phyloP scores from a whole-genome alignment of 2,888 invertebrate genomes.

The Yponomeuta evonymella region DNA sequence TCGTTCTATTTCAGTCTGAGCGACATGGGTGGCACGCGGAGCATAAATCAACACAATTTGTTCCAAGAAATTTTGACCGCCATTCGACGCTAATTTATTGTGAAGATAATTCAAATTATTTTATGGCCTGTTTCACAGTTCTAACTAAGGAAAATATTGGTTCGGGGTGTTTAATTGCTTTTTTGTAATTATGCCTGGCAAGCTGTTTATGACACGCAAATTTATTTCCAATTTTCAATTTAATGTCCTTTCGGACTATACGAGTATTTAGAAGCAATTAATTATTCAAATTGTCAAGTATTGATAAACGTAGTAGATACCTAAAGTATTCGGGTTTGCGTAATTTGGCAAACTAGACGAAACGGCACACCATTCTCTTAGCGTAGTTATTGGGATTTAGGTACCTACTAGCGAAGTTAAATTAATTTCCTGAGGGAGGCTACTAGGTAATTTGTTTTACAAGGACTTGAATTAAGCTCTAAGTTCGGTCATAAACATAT shows the following conservation, averaged over 20 bases:
- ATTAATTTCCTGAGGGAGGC: constrained; percentile 12
- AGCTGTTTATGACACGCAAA: not conserved
- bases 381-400: not conserved
- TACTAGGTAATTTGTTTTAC: constrained; percentile 10
- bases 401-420: not conserved
- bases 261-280: not conserved
- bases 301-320: too few species aligned
- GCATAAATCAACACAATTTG: constrained; percentile 64
- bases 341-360: not conserved
- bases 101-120: constrained; percentile 43
- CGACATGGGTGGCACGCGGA: constrained; percentile 58
- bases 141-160: constrained; percentile 29
- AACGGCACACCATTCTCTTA: not conserved
- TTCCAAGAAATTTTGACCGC: constrained; percentile 54
- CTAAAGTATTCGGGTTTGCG: not conserved
- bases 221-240: not conserved
- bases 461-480: constrained; percentile 7
- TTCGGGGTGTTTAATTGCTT: constrained; percentile 27
- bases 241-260: too few species aligned
- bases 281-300: too few species aligned
- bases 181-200: not conserved
- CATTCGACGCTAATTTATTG: constrained; percentile 40
- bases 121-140: constrained; percentile 24
- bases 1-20: constrained; percentile 48
- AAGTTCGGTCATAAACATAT: constrained; percentile 13